These are phyloP conservation scores for Pangasius krempfi DNA, from an alignment of 2,797 vertebrate species.

Conservation along the genomic window DNA sequence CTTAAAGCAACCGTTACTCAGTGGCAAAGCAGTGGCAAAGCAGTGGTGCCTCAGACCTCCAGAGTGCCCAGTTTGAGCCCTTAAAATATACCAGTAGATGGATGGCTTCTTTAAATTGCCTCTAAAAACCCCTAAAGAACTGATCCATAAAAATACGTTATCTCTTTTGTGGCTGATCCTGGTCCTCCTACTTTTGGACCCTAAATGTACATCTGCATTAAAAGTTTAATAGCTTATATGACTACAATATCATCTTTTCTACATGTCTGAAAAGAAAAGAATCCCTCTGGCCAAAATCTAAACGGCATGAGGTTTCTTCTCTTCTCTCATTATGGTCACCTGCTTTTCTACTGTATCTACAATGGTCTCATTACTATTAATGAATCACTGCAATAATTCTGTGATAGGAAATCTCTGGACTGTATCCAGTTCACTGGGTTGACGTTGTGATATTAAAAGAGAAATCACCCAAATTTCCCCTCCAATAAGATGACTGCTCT, in stretches of 20 bases:
- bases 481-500: neutral
- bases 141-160: neutral
- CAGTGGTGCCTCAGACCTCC: neutral
- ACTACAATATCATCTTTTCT: neutral
- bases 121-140: neutral
- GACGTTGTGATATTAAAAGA: conserved; percentile 33
- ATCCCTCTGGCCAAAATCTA: neutral
- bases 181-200: neutral
- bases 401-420: neutral
- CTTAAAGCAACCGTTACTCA: neutral
- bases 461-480: conserved; percentile 4
- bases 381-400: neutral
- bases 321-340: neutral
- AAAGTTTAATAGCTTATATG: neutral
- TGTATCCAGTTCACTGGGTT: neutral
- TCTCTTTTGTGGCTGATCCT: neutral
- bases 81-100: neutral
- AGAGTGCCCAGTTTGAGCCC: neutral
- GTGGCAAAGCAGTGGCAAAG: neutral
- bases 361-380: conserved; percentile 29
- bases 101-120: neutral
- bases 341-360: conserved; percentile 3
- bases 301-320: neutral
- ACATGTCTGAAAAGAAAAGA: neutral
- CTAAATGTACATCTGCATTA: neutral